Percentiles rank a stretch among this genome's conserved stretches.
Conservation (phyloP, 2,113 vertebrate genomes). For the Semnopithecus entellus region DNA sequence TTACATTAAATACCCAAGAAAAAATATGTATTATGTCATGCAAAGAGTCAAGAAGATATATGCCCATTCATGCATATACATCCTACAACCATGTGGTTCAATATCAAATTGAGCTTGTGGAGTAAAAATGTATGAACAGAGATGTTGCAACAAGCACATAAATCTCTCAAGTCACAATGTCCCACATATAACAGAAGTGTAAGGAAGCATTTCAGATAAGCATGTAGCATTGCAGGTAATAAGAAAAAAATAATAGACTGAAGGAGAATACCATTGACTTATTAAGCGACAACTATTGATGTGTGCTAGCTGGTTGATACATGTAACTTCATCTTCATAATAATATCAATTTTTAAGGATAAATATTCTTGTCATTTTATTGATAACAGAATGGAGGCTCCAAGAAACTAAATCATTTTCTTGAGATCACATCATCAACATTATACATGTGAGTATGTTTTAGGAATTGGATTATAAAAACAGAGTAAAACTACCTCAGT, state of each 20-base stretch:
- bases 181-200: background rate
- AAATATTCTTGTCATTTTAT: background rate
- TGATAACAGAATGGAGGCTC: background rate
- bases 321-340: background rate
- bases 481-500: background rate
- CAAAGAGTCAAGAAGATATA: background rate
- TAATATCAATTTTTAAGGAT: background rate
- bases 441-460: background rate
- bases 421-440: background rate
- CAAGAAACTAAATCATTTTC: background rate
- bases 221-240: background rate
- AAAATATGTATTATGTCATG: background rate
- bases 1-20: background rate
- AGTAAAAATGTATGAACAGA: background rate
- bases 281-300: background rate
- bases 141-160: background rate
- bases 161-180: background rate
- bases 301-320: background rate
- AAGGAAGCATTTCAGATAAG: background rate
- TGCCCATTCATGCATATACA: background rate
- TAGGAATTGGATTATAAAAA: background rate
- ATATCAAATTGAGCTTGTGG: background rate
- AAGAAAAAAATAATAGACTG: background rate
- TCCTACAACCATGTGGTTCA: background rate
- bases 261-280: background rate